Base-by-base conservation (phyloP, 1,140 invertebrate genomes). In the Linepithema humile region DNA sequence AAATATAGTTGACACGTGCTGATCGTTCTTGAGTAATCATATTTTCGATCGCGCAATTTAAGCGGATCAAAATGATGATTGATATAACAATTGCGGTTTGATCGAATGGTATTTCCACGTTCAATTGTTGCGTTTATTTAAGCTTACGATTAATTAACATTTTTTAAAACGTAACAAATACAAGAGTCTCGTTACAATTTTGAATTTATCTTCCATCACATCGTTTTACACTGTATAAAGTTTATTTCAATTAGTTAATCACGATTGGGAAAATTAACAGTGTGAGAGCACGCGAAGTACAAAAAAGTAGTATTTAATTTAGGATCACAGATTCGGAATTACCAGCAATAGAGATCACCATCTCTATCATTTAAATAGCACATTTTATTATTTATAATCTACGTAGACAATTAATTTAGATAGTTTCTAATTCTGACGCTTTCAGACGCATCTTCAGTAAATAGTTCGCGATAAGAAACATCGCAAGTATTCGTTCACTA, bases 81-180 rank as follows among this genome's bases (percentile, higher is more conserved):
- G 80, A 83, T 72, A 43, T 26, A 67, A 85, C 67, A 72, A 78
- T 84, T 38, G 72, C 73, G 45, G 64, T 82, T 62, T 53, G 38
- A 85, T 85, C 64, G 70, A 35, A 64, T 40, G 43, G 84, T 43
- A 69, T 65, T 74, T 74, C 77, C 45, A 35, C 45, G n/a, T 15
- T 53, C 35, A 12, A 38, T 59, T 73, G 17, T 73, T 20, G 15
- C 15, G 53, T 57, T 73, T 29, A 40, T 43, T 26, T n/a, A 26
- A 29, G 60, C 60, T 29, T 74, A n/a, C n/a, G n/a, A n/a, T n/a
- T n/a, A n/a, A n/a, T n/a, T n/a, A n/a, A n/a, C n/a, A n/a, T n/a
- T n/a, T n/a, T n/a, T n/a, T n/a, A n/a, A n/a, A n/a, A 23, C 43
- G 43, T 45, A 15, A 45, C 15, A 15, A 45, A 45, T 45, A 45